Evolutionary conservation across 2,113 vertebrate species (phyloP), one percentile per base, ranked within the genome.

Genomic region (Psephotus haematonotus): DNA sequence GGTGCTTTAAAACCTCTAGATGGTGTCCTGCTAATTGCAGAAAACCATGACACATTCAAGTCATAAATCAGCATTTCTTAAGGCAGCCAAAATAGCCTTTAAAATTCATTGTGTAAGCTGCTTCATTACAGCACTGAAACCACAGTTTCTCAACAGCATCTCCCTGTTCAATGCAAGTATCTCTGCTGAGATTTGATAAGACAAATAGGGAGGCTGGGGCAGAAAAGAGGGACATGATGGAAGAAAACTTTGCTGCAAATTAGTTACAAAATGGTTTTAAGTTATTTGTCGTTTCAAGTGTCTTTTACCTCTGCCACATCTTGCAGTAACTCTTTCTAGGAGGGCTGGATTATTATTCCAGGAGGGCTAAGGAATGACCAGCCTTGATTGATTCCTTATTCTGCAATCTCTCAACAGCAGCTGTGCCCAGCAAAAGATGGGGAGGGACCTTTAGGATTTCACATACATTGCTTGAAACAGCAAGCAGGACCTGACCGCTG

Each of bases 31-130:
- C 33, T 96, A 95, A 96, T 91, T 93, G 53, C 67, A 82, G 86
- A 88, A 91, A 95, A 88, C 0, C 25, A 46, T 52, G 68, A 94
- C 0, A 0, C 11, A 60, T 79, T 90, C 64, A 49, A 80, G 62
- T 27, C 17, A 90, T 92, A 95, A 86, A 87, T 92, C 86, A 94
- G 57, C 71, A 88, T 91, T 97, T 94, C 76, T 71, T 2, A 12
- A 91, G 68, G 64, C 91, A 87, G 46, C 59, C 63, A 65, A 84
- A 88, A 72, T 39, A 71, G 28, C 86, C 88, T 84, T 94, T 92
- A 95, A 86, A 92, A 96, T 90, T 88, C 76, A 90, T 20, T 49
- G 77, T 5, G 41, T 35, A 67, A 70, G 57, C 70, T 78, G 81
- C 35, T 74, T 89, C 80, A 75, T 13, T 85, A 69, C 63, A 71